Base-by-base conservation (phyloP, 1,140 invertebrate genomes). In the Telenomus remus region DNA sequence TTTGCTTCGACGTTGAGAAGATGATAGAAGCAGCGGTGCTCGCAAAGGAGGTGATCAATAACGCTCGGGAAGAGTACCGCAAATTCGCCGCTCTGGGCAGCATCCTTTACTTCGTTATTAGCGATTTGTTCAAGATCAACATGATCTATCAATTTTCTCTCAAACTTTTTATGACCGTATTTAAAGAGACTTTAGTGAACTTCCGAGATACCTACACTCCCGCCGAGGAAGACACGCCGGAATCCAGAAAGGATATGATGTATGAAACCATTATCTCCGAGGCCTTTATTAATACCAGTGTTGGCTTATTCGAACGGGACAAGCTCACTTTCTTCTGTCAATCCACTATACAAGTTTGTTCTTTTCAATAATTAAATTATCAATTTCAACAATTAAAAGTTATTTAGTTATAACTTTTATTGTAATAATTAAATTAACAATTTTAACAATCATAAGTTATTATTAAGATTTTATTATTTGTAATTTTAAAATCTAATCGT, bases 61-160 rank as follows among this genome's bases (percentile, higher is more conserved):
- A 93, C 76, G 96, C 96, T 7, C 89, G 97, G 79, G 96, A 98
- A 87, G 91, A 92, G 80, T 98, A 98, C 85, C 90, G 97, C 55
- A 91, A 93, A 15, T 95, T 95, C 12, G 96, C 97, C 0, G 90
- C 92, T 0, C 87, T 96, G 63, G 95, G 96, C 0, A 97, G 96
- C 1, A 90, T 98, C 1, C 87, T 98, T 0, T 99, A 98, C 84
- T 99, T 99, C 82, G 96, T 98, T 54, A 88, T 99, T 43, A 98
- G 96, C 81, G 97, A 98, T 79, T 85, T 99, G 16, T 91, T 93
- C 86, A 97, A 96, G 85, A 98, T 98, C 65, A 97, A 98, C 87
- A 95, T 95, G 48, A 96, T 98, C 77, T 99, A 99, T 86, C 96
- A 98, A 81, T 99, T 98, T 89, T 98, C 96, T 0, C 84, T 99